Conservation (phyloP, 2,888 invertebrate species). For the Volucella inflata region DNA sequence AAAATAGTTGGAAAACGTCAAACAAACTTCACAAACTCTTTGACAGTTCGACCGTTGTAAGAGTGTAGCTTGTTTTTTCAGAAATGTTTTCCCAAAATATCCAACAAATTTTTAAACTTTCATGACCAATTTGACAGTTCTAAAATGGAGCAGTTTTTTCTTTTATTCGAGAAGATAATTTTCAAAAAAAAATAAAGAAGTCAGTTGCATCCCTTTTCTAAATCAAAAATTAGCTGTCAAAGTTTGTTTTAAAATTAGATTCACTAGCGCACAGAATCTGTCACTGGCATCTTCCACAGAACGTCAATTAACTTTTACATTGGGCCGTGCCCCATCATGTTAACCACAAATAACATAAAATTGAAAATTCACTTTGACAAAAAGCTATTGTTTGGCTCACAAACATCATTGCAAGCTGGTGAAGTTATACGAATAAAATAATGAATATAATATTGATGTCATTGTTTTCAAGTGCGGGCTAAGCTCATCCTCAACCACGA, state of each 20-base stretch:
- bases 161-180: too few species aligned
- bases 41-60: too few species aligned
- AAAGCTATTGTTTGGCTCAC: constrained; percentile 21
- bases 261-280: background rate
- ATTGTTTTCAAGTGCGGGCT: constrained; percentile 44
- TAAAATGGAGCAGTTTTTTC: too few species aligned
- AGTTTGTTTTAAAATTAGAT: background rate
- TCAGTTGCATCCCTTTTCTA: too few species aligned
- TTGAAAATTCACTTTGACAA: constrained; percentile 9
- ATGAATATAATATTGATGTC: constrained; percentile 19
- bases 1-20: too few species aligned
- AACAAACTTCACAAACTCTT: too few species aligned
- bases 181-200: too few species aligned
- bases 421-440: constrained; percentile 38
- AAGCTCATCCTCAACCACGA: constrained; percentile 35
- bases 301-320: constrained; percentile 20
- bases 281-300: background rate
- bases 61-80: too few species aligned
- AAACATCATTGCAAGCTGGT: background rate
- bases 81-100: too few species aligned
- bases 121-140: too few species aligned
- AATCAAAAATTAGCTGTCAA: background rate
- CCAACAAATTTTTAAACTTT: too few species aligned
- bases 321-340: constrained; percentile 21
- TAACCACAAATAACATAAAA: constrained; percentile 39